Conservation (phyloP, 1,140 invertebrate genomes). For the Calephelis nemesis region DNA sequence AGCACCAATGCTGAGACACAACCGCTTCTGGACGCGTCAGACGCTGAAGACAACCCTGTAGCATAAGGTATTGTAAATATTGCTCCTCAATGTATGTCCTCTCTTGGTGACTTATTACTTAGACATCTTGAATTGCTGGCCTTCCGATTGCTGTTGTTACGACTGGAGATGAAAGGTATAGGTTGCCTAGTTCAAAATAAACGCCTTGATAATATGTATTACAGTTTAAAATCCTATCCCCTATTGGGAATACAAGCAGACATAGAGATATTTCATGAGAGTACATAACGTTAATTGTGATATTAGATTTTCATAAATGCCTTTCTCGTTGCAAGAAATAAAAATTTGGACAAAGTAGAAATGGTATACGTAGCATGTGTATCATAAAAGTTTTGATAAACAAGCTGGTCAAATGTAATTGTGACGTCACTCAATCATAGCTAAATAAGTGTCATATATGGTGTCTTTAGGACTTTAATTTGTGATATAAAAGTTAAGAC, state of each 20-base stretch:
- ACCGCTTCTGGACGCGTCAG: conserved; percentile 43
- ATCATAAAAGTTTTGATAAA: neutral
- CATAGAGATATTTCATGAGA: conserved; percentile 2
- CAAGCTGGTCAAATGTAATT: neutral
- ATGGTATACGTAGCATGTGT: neutral
- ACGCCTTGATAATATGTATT: too few species aligned
- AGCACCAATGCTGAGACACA: conserved; percentile 53
- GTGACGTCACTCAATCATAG: conserved; percentile 1
- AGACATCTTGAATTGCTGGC: neutral
- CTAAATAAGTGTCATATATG: neutral
- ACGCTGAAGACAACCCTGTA: conserved; percentile 44
- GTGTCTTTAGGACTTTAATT: too few species aligned
- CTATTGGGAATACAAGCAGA: neutral
- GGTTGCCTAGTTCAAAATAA: too few species aligned
- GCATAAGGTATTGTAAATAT: conserved; percentile 36
- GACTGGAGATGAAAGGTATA: too few species aligned
- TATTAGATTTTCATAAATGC: conserved; percentile 9
- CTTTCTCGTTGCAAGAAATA: neutral
- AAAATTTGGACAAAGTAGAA: neutral
- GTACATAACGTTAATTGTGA: conserved; percentile 6
- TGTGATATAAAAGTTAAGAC: too few species aligned
- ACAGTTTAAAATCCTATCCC: too few species aligned
- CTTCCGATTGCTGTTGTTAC: too few species aligned
- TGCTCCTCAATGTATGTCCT: conserved; percentile 1
- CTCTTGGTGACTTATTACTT: neutral